These are phyloP conservation scores for Mylabris sibirica DNA, from an alignment of 2,888 invertebrate genomes.

Conservation along the genomic window DNA sequence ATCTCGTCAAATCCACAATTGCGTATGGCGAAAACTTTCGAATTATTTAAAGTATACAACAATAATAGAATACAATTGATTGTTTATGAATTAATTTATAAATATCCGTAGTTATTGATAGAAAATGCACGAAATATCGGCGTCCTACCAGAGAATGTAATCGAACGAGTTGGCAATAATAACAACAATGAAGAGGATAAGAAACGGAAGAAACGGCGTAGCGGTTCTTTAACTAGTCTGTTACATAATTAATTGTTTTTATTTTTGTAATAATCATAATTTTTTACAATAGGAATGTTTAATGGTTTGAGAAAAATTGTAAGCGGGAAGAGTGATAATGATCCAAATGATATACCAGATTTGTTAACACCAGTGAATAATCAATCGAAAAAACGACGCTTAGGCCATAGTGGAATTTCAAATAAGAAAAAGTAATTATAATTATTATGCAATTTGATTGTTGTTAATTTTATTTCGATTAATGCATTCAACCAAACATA, in stretches of 20 bases:
- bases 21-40: constrained; percentile 72
- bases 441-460: constrained; percentile 14
- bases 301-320: constrained; percentile 82
- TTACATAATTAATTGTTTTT: constrained; percentile 25
- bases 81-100: background rate
- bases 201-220: constrained; percentile 80
- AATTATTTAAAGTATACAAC: constrained; percentile 70
- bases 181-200: constrained; percentile 64
- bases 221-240: constrained; percentile 86
- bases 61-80: constrained; percentile 21
- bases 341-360: constrained; percentile 54
- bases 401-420: constrained; percentile 68
- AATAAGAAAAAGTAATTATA: constrained; percentile 71
- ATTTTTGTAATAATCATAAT: constrained; percentile 13
- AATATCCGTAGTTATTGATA: constrained; percentile 70
- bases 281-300: constrained; percentile 70
- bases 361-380: constrained; percentile 67
- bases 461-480: background rate
- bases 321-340: constrained; percentile 68
- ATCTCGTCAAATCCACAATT: constrained; percentile 65
- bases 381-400: constrained; percentile 72
- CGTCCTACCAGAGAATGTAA: constrained; percentile 69
- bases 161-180: constrained; percentile 58
- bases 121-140: constrained; percentile 80
- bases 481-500: too few relatives aligned